phyloP scores from a whole-genome alignment of 1,140 invertebrate genomes.

The Lucilia sericata region DNA sequence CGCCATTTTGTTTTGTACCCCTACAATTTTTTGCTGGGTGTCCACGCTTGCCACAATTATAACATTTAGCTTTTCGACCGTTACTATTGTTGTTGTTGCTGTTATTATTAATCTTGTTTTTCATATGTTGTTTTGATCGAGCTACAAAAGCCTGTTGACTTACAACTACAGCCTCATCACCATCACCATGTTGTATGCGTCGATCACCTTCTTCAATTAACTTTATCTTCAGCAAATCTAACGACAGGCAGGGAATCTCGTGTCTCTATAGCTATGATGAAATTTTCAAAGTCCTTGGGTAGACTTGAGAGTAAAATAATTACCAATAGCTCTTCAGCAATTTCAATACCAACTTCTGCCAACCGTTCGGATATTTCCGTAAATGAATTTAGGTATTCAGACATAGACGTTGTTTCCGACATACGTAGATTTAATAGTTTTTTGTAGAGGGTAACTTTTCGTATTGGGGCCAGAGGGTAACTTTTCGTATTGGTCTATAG shows the following conservation, averaged over 20 bases:
- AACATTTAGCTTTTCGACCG: too few relatives aligned
- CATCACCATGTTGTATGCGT: neutral
- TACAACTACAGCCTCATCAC: neutral
- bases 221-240: neutral
- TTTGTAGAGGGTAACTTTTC: conserved; percentile 41
- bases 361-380: too few relatives aligned
- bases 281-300: conserved; percentile 3
- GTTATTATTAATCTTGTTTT: neutral
- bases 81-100: neutral
- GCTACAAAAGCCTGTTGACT: neutral
- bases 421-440: conserved; percentile 12
- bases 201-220: neutral
- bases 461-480: conserved; percentile 20
- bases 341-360: too few relatives aligned
- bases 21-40: too few relatives aligned
- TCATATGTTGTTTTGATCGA: neutral
- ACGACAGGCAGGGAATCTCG: neutral
- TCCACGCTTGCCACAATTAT: too few relatives aligned
- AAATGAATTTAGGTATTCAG: too few relatives aligned
- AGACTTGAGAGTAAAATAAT: conserved; percentile 34
- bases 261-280: neutral
- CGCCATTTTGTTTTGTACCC: neutral
- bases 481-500: conserved; percentile 25
- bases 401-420: too few relatives aligned
- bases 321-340: conserved; percentile 36